These are phyloP conservation scores for Argyrosomus japonicus DNA, from an alignment of 2,113 vertebrate genomes.

Conservation along the genomic window DNA sequence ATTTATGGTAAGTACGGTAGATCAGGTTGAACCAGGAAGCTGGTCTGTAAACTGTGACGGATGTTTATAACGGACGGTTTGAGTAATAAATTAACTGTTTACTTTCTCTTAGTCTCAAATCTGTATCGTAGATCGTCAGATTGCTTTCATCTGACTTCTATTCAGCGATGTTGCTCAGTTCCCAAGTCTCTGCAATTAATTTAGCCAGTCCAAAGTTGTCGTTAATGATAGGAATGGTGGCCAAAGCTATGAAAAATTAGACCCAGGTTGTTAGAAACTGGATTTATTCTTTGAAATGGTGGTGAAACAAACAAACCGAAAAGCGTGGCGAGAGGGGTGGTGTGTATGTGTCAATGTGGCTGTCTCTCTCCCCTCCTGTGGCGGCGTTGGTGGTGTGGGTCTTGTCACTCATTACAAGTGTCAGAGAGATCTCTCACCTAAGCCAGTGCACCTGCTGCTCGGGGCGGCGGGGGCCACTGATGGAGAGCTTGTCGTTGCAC, in stretches of 20 bases:
- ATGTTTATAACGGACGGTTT: background rate
- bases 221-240: background rate
- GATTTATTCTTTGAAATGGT: background rate
- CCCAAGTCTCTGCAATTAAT: background rate
- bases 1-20: background rate
- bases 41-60: background rate
- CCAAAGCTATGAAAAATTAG: background rate
- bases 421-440: conserved; percentile 61
- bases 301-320: background rate
- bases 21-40: conserved; percentile 12
- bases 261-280: background rate
- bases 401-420: conserved; percentile 67
- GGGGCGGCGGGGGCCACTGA: conserved; percentile 10
- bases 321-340: background rate
- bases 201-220: background rate
- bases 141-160: background rate
- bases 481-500: conserved; percentile 16
- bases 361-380: conserved; percentile 19
- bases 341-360: background rate
- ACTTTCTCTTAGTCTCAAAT: background rate
- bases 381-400: conserved; percentile 22
- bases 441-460: conserved; percentile 58
- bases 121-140: background rate
- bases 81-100: background rate
- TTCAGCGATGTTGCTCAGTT: background rate